A percentile compares a stretch with the other conserved stretches of the same genome.
phyloP scores from a whole-genome alignment of 2,888 invertebrate species.

The Amitus sp. region DNA sequence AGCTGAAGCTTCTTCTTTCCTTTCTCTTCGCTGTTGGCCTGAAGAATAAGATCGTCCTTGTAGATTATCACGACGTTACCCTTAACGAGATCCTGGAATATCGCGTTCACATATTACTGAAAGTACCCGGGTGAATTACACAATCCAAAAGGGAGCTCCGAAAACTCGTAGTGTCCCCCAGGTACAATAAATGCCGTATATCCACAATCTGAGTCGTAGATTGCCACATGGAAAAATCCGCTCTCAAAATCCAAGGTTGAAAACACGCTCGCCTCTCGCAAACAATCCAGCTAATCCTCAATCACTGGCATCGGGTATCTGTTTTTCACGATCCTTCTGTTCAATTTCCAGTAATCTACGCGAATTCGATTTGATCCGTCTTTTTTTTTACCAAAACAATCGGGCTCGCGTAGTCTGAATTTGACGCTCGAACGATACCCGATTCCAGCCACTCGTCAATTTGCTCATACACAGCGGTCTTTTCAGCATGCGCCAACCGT shows the following conservation, averaged over 20 bases:
- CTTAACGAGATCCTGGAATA: slow-evolving; percentile 11
- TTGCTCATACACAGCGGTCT: slow-evolving; percentile 45
- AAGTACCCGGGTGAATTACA: slow-evolving; percentile 21
- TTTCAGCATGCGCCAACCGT: slow-evolving; percentile 43
- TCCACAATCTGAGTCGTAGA: slow-evolving; percentile 4
- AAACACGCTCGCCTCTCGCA: slow-evolving; percentile 11
- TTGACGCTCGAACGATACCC: slow-evolving; percentile 48
- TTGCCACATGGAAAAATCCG: slow-evolving; percentile 18
- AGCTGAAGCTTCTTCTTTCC: not conserved
- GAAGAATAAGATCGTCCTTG: slow-evolving; percentile 19
- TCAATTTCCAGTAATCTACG: slow-evolving; percentile 59
- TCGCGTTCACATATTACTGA: slow-evolving; percentile 10
- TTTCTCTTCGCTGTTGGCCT: slow-evolving; percentile 1
- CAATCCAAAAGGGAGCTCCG: slow-evolving; percentile 8
- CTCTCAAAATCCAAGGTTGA: slow-evolving; percentile 12
- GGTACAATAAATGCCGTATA: slow-evolving; percentile 12
- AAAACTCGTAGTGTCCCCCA: slow-evolving; percentile 12
- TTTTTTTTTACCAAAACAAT: slow-evolving; percentile 48
- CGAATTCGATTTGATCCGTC: slow-evolving; percentile 47
- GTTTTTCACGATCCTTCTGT: slow-evolving; percentile 43
- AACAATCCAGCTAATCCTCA: slow-evolving; percentile 17
- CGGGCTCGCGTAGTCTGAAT: slow-evolving; percentile 55
- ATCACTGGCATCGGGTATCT: slow-evolving; percentile 18
- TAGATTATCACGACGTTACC: slow-evolving; percentile 7
- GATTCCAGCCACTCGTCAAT: slow-evolving; percentile 50